Percentiles rank a stretch among this genome's conserved stretches.
Evolutionary conservation across 2,113 vertebrate genomes (phyloP).

Genomic region (Nicator chloris): DNA sequence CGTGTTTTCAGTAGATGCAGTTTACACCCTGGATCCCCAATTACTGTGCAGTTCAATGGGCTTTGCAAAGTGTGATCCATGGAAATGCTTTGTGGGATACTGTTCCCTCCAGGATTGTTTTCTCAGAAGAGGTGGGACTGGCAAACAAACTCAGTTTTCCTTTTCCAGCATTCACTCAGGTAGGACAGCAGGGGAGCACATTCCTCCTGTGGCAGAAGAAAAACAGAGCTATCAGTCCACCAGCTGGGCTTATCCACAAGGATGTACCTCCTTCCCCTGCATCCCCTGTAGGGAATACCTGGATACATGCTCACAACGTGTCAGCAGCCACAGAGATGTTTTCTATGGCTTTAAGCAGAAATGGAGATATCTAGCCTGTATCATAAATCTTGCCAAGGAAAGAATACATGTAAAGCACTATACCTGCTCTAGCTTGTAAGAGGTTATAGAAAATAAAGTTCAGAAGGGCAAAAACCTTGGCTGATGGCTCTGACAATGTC

Average conservation of each 20-base stretch:
- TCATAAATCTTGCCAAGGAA: not conserved
- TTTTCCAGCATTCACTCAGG: not conserved
- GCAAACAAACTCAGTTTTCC: not conserved
- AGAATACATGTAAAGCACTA: not conserved
- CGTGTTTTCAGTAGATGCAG: not conserved
- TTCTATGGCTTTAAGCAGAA: not conserved
- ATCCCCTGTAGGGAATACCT: not conserved
- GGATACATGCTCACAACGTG: not conserved
- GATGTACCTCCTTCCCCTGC: not conserved
- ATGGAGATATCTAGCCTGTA: fast-evolving
- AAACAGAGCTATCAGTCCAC: not conserved
- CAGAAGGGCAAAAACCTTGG: not conserved
- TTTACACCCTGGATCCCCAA: not conserved
- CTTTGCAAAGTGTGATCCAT: not conserved
- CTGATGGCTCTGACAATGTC: not conserved
- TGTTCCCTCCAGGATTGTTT: not conserved
- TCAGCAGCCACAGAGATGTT: not conserved
- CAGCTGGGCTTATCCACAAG: not conserved
- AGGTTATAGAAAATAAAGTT: not conserved
- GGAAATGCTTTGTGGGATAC: not conserved
- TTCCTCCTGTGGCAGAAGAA: not conserved
- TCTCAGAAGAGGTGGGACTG: not conserved
- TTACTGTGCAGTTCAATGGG: not conserved
- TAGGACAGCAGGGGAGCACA: not conserved
- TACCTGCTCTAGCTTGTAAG: not conserved